Conservation (phyloP, 2,113 vertebrate genomes). For the Conger conger region DNA sequence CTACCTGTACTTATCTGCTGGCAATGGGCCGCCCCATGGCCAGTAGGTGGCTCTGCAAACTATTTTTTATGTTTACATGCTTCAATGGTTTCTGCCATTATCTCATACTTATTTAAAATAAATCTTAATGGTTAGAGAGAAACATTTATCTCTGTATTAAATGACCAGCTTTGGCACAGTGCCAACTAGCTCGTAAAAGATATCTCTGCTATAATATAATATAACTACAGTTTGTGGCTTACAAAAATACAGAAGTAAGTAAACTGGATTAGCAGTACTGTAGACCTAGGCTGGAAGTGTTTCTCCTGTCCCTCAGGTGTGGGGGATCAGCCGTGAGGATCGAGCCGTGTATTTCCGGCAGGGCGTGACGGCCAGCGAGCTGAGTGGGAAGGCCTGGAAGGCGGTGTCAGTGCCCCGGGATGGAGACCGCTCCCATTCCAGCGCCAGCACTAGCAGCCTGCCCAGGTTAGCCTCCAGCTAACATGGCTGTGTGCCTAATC, state of each 20-base stretch:
- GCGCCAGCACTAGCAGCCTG: constrained; percentile 79
- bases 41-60: too few relatives aligned
- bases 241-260: background rate
- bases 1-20: too few relatives aligned
- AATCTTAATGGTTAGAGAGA: background rate
- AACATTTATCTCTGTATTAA: background rate
- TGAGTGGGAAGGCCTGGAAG: constrained; percentile 94
- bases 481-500: too few relatives aligned
- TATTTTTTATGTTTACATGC: too few relatives aligned
- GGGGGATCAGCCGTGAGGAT: constrained; percentile 83
- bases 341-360: constrained; percentile 86
- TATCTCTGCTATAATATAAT: background rate
- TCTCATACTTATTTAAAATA: background rate
- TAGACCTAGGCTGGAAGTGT: background rate
- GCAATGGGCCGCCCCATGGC: too few relatives aligned
- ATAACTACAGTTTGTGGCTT: background rate
- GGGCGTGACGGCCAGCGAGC: constrained; percentile 86
- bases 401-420: constrained; percentile 74
- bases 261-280: background rate
- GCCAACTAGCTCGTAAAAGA: background rate
- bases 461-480: constrained; percentile 74
- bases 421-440: constrained; percentile 81
- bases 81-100: too few relatives aligned
- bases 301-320: constrained; percentile 72
- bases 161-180: background rate